Evolutionary conservation across 2,888 invertebrate genomes (phyloP).

Genomic region (Acronicta psi): DNA sequence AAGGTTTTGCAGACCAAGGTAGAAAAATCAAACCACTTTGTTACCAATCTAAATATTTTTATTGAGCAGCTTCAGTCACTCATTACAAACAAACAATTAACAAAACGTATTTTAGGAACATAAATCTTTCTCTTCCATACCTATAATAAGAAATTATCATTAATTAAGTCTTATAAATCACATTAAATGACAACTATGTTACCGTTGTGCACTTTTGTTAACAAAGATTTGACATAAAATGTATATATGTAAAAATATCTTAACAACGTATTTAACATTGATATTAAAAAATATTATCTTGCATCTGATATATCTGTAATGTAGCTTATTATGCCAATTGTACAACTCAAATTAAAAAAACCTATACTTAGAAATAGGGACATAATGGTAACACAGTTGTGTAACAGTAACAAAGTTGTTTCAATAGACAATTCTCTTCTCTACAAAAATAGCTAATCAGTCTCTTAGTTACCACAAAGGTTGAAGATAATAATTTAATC

Average conservation of each 20-base stretch:
- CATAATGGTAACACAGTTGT: no score
- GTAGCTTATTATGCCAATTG: background rate
- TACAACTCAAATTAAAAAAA: no score
- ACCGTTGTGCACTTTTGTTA: slow-evolving; percentile 13
- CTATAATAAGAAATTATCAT: no score
- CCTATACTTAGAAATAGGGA: no score
- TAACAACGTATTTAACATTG: slow-evolving; percentile 11
- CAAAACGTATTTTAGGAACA: slow-evolving; percentile 9
- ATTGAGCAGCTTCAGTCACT: slow-evolving; percentile 8
- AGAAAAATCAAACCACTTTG: slow-evolving; percentile 13
- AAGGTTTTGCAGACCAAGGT: no score
- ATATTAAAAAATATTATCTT: slow-evolving; percentile 2
- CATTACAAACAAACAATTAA: slow-evolving; percentile 10
- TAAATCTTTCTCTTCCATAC: slow-evolving; percentile 9
- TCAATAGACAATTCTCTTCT: background rate
- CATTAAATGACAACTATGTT: background rate
- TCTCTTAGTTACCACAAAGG: slow-evolving; percentile 16
- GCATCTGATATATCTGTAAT: slow-evolving; percentile 1
- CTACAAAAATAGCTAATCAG: slow-evolving; percentile 7
- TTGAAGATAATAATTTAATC: slow-evolving; percentile 2
- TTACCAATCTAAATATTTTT: slow-evolving; percentile 17
- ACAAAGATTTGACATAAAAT: slow-evolving; percentile 11
- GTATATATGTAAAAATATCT: slow-evolving; percentile 16
- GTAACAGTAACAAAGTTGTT: no score
- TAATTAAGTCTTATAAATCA: no score